Evolutionary conservation across 2,888 invertebrate species (phyloP).

Genomic region (Tillus elongatus): DNA sequence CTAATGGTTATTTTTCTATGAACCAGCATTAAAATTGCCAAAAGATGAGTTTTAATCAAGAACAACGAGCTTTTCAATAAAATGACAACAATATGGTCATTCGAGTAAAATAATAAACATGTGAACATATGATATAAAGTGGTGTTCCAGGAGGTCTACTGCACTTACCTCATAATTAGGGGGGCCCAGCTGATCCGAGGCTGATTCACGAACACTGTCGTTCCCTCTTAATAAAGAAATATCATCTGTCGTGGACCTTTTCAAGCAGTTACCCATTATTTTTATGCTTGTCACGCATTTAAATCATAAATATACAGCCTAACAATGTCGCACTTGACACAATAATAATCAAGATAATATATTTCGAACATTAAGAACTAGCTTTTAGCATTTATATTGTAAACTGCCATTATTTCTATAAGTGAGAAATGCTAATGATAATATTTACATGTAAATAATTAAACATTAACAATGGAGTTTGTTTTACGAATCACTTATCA

Average conservation of each 20-base stretch:
- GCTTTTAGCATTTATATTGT: slow-evolving; percentile 15
- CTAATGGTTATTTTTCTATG: no score
- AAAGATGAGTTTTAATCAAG: no score
- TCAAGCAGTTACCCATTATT: slow-evolving; percentile 63
- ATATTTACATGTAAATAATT: slow-evolving; percentile 23
- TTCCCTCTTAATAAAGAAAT: slow-evolving; percentile 53
- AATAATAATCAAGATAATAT: slow-evolving; percentile 22
- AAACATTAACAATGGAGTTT: slow-evolving; percentile 25
- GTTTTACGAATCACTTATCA: no score
- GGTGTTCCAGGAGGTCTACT: not conserved
- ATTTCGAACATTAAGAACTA: slow-evolving; percentile 14
- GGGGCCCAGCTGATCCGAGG: slow-evolving; percentile 51
- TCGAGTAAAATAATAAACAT: no score
- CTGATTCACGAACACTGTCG: slow-evolving; percentile 48
- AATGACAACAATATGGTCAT: no score
- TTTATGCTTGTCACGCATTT: slow-evolving; percentile 33
- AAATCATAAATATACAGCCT: slow-evolving; percentile 29
- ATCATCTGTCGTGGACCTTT: slow-evolving; percentile 55
- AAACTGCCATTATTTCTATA: slow-evolving; percentile 19
- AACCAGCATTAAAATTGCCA: no score
- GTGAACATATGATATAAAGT: no score
- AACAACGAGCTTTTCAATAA: no score
- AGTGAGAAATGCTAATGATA: slow-evolving; percentile 16
- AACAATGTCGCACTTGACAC: slow-evolving; percentile 23
- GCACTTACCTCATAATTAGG: slow-evolving; percentile 47